Evolutionary conservation across 2,888 invertebrate genomes (phyloP).

Genomic region (Atethmia centrago): DNA sequence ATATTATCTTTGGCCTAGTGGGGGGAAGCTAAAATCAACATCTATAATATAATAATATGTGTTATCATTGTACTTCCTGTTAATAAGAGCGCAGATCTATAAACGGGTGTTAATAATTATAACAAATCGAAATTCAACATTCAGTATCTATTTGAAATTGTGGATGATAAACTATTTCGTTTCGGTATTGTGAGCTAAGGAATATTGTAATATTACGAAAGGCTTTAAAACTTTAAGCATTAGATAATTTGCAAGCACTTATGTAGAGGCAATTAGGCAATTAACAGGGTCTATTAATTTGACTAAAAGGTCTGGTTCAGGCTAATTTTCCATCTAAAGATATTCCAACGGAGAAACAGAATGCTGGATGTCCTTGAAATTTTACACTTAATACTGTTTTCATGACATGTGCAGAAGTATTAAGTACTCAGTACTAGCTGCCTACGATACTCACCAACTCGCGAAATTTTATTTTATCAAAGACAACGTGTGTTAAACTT

Average conservation of each 20-base stretch:
- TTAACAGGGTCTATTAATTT: constrained; percentile 46
- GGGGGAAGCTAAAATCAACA: constrained; percentile 54
- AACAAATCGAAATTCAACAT: constrained; percentile 10
- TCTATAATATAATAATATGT: constrained; percentile 52
- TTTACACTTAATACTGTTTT: background rate
- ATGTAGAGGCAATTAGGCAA: constrained; percentile 26
- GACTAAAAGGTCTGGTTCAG: background rate
- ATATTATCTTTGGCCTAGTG: constrained; percentile 72
- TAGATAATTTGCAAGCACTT: constrained; percentile 23
- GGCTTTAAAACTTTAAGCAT: constrained; percentile 12
- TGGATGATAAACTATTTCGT: constrained; percentile 1
- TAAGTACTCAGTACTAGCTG: too few species aligned
- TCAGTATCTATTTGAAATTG: background rate
- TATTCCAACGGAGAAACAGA: background rate
- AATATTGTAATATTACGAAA: constrained; percentile 9
- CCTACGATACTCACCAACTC: background rate
- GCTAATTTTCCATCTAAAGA: constrained; percentile 1
- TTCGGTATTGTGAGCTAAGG: background rate
- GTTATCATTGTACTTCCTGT: constrained; percentile 34
- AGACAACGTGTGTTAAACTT: background rate
- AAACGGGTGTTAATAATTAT: background rate
- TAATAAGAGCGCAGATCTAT: constrained; percentile 11
- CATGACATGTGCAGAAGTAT: too few species aligned
- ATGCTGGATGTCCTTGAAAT: background rate
- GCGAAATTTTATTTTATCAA: background rate